phyloP scores from a whole-genome alignment of 2,888 invertebrate genomes.

The Cheilosia vernalis region DNA sequence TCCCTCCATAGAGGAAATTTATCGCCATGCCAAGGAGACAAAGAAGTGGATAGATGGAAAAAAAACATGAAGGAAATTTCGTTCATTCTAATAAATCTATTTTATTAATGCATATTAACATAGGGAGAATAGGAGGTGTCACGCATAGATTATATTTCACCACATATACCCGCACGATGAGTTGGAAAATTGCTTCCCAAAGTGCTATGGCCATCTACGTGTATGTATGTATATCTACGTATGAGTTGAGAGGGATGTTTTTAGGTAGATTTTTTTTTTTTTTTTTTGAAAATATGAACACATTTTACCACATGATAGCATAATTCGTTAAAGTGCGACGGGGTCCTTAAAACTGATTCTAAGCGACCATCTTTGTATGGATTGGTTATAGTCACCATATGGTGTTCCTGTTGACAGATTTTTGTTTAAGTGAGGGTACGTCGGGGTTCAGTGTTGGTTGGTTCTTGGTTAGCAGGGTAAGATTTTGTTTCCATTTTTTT shows the following conservation, averaged over 20 bases:
- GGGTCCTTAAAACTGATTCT: conserved; percentile 53
- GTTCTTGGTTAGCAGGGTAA: conserved; percentile 24
- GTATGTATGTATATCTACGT: no score
- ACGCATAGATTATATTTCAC: conserved; percentile 74
- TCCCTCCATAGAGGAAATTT: conserved; percentile 60
- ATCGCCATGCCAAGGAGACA: conserved; percentile 60
- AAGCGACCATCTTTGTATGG: conserved; percentile 50
- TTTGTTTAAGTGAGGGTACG: conserved; percentile 47
- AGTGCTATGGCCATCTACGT: conserved; percentile 27
- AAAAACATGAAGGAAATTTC: conserved; percentile 26
- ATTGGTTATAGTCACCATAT: conserved; percentile 45
- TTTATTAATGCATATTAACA: conserved; percentile 76
- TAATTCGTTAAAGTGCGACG: conserved; percentile 54
- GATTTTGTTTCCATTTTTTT: conserved; percentile 12
- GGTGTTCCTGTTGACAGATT: conserved; percentile 48
- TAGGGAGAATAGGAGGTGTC: conserved; percentile 73
- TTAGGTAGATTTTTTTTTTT: conserved; percentile 18
- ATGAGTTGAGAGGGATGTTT: conserved; percentile 32
- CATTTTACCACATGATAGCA: conserved; percentile 61
- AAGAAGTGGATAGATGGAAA: conserved; percentile 62
- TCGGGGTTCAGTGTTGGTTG: conserved; percentile 1
- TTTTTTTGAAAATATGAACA: conserved; percentile 43
- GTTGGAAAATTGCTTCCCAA: conserved; percentile 43
- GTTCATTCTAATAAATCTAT: conserved; percentile 73
- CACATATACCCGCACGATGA: conserved; percentile 20